Evolutionary conservation across 2,797 vertebrate genomes (phyloP).

Genomic region (Dendrocincla fuliginosa): DNA sequence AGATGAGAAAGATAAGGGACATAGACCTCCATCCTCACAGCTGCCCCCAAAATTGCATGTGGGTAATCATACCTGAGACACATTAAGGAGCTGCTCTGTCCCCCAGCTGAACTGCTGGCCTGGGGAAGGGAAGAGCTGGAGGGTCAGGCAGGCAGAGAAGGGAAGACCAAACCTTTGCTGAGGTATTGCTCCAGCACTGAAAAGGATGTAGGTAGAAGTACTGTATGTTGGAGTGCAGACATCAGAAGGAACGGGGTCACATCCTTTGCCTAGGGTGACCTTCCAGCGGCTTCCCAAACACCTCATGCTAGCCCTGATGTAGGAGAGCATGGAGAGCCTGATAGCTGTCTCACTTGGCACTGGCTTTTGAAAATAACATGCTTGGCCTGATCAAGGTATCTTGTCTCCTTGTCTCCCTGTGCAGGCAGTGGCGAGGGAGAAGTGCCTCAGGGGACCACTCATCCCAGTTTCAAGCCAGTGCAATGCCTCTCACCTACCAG

Average conservation of each 20-base stretch:
- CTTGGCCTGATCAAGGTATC: not conserved
- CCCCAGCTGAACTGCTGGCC: not conserved
- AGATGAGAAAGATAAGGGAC: not conserved
- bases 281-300: not conserved
- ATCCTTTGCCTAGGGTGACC: not conserved
- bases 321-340: not conserved
- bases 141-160: not conserved
- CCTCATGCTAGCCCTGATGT: not conserved
- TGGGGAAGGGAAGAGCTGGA: not conserved
- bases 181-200: not conserved
- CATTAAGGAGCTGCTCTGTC: not conserved
- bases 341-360: accelerated
- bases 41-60: not conserved
- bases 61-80: not conserved
- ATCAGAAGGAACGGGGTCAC: not conserved
- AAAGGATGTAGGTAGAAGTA: not conserved
- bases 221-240: not conserved
- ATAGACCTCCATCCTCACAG: not conserved
- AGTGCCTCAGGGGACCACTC: not conserved
- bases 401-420: not conserved
- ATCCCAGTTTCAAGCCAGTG: not conserved
- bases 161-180: not conserved
- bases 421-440: not conserved
- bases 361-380: not conserved
- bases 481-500: not conserved